A percentile compares a stretch with the other conserved stretches of the same genome.
Evolutionary conservation across 2,888 invertebrate genomes (phyloP).

Genomic region (Spilarctia lutea): DNA sequence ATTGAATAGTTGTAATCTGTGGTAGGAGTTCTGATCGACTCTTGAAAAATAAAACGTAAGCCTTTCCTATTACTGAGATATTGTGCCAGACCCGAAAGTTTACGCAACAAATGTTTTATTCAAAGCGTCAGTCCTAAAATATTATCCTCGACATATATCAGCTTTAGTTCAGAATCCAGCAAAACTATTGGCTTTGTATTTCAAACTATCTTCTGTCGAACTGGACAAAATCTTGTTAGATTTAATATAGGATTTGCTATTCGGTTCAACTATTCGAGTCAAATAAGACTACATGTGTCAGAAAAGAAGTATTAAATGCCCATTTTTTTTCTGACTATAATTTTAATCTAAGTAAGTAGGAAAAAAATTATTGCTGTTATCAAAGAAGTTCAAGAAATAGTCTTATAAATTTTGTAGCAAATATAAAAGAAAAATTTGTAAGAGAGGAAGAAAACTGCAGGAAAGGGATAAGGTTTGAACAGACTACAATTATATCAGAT

Average conservation of each 20-base stretch:
- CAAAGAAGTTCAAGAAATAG: no score
- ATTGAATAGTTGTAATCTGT: conserved; percentile 3
- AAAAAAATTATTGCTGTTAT: no score
- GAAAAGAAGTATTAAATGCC: not conserved
- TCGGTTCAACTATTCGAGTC: not conserved
- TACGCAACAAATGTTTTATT: conserved; percentile 25
- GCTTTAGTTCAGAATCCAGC: conserved; percentile 8
- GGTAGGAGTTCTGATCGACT: conserved; percentile 3
- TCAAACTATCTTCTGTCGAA: not conserved
- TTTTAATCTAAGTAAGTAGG: no score
- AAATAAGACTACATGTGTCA: not conserved
- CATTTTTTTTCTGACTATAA: not conserved
- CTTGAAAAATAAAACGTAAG: conserved; percentile 15
- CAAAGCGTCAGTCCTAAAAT: conserved; percentile 21
- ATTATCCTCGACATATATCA: conserved; percentile 21
- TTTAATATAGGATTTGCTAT: not conserved
- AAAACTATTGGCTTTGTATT: conserved; percentile 1
- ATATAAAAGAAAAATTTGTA: no score
- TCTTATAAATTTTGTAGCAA: no score
- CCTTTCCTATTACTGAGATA: conserved; percentile 13
- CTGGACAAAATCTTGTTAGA: not conserved
- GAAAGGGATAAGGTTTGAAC: no score
- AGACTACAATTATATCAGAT: no score
- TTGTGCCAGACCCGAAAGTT: conserved; percentile 15
- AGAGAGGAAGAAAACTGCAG: no score